A percentile compares a stretch with the other conserved stretches of the same genome.
Conservation (phyloP, 2,888 invertebrate species). For the Limnephilus auricula region DNA sequence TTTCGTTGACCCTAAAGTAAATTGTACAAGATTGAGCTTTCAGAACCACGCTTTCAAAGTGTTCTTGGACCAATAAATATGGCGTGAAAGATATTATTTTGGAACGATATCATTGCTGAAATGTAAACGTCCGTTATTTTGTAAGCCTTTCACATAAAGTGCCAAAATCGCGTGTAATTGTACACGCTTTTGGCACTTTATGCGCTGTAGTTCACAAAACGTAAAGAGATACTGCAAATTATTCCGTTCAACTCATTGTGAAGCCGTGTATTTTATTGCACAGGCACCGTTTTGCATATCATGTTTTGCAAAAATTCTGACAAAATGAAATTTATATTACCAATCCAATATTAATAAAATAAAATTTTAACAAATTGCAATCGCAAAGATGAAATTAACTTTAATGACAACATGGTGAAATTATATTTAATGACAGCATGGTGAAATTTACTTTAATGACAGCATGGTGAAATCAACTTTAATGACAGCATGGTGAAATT, state of each 20-base stretch:
- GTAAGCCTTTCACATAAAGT: not conserved
- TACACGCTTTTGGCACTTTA: not conserved
- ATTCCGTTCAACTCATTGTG: not conserved
- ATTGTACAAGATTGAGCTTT: not conserved
- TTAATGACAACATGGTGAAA: too few species aligned
- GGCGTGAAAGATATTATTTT: not conserved
- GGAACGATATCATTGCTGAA: not conserved
- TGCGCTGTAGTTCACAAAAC: not conserved
- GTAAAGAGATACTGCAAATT: not conserved
- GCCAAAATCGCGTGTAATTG: not conserved
- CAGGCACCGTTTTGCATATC: not conserved
- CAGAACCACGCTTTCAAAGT: not conserved
- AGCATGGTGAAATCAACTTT: too few species aligned
- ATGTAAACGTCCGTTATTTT: not conserved
- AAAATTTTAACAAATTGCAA: too few species aligned
- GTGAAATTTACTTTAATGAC: too few species aligned
- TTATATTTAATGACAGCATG: too few species aligned
- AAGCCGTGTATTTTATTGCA: not conserved
- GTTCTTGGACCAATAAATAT: not conserved
- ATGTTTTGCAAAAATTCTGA: too few species aligned
- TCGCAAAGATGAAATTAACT: too few species aligned
- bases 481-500: too few species aligned
- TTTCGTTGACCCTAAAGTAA: not conserved
- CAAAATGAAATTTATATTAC: too few species aligned
- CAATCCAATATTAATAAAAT: too few species aligned